phyloP scores from a whole-genome alignment of 1,140 invertebrate genomes.

The Aphelinus certus region DNA sequence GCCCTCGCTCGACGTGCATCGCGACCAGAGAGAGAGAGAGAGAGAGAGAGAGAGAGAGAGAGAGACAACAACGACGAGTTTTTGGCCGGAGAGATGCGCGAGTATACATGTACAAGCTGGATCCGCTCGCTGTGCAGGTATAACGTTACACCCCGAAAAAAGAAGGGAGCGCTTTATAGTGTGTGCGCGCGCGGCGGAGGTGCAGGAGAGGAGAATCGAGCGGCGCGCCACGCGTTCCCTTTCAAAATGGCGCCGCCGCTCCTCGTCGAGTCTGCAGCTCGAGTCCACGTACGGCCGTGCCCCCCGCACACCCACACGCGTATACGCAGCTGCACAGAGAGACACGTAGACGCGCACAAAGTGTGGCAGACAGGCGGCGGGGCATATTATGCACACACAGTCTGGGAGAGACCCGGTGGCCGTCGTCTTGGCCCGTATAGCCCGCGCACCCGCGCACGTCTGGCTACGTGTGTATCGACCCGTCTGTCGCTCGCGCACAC shows the following conservation, averaged over 20 bases:
- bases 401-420: too few species aligned
- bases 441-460: background rate
- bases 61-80: background rate
- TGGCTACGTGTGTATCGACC: too few species aligned
- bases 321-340: background rate
- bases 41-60: background rate
- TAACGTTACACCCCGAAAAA: background rate
- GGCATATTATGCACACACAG: too few species aligned
- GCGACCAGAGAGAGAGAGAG: background rate
- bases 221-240: conserved; percentile 28
- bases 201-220: background rate
- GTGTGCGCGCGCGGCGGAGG: too few species aligned
- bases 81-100: background rate
- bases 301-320: background rate
- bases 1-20: too few species aligned
- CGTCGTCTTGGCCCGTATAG: conserved; percentile 5
- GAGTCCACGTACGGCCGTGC: background rate
- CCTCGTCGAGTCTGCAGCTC: background rate
- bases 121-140: background rate
- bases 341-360: too few species aligned
- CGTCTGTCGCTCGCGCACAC: too few species aligned
- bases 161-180: background rate
- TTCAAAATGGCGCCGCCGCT: conserved; percentile 27
- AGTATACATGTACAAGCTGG: too few species aligned
- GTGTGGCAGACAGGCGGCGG: too few species aligned